These are phyloP conservation scores for Gryllus bimaculatus DNA, from an alignment of 1,140 invertebrate species.

Conservation along the genomic window DNA sequence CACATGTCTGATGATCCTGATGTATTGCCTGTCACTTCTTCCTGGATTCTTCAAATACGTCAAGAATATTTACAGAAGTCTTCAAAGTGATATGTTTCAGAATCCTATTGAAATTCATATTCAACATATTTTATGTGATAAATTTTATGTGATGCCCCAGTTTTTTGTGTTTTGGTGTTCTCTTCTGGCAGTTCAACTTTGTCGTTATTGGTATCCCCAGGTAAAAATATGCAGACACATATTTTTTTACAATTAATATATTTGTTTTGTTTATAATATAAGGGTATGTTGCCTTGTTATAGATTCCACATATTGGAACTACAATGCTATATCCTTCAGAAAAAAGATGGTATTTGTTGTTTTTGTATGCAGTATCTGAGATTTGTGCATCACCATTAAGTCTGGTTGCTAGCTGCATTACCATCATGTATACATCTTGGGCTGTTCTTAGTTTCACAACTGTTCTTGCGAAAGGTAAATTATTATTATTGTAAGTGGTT, in stretches of 20 bases:
- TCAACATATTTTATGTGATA: slow-evolving; percentile 34
- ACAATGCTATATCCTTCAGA: background rate
- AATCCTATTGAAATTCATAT: slow-evolving; percentile 35
- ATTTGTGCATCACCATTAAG: slow-evolving; percentile 44
- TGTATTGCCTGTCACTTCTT: slow-evolving; percentile 34
- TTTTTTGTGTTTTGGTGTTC: slow-evolving; percentile 41
- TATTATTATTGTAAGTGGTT: background rate
- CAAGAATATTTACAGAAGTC: slow-evolving; percentile 30
- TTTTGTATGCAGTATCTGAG: slow-evolving; percentile 38
- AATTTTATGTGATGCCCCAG: slow-evolving; percentile 37
- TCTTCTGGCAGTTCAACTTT: slow-evolving; percentile 35
- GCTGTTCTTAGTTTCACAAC: slow-evolving; percentile 38
- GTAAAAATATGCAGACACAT: background rate
- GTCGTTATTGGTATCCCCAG: slow-evolving; percentile 25
- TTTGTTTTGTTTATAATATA: background rate
- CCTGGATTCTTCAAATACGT: slow-evolving; percentile 35
- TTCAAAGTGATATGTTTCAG: slow-evolving; percentile 28
- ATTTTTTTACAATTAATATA: background rate
- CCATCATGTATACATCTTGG: slow-evolving; percentile 42
- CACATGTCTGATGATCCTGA: slow-evolving; percentile 37
- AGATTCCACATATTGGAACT: background rate
- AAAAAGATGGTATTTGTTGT: slow-evolving; percentile 33
- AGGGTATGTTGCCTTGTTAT: background rate
- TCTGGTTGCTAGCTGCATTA: slow-evolving; percentile 42
- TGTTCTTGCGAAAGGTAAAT: slow-evolving; percentile 36